Evolutionary conservation across 2,888 invertebrate species (phyloP).

Genomic region (Diabrotica balteata): DNA sequence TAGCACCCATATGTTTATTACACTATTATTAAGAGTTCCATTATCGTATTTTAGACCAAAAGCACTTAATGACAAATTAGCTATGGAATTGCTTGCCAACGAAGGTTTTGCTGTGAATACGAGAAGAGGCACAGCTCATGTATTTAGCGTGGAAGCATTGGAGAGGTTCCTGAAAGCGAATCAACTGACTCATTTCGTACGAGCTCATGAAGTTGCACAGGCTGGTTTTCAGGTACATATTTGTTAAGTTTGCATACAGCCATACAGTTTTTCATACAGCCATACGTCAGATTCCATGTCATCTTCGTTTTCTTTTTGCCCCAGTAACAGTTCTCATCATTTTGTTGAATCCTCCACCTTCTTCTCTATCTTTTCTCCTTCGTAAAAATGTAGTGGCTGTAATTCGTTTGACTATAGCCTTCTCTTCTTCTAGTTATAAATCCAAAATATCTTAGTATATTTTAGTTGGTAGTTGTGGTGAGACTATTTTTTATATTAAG

Average conservation of each 20-base stretch:
- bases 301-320: too few species aligned
- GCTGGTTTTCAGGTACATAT: conserved; percentile 71
- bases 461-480: too few species aligned
- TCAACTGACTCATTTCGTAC: conserved; percentile 72
- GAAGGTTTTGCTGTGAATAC: conserved; percentile 74
- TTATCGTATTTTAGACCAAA: conserved; percentile 52
- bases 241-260: not conserved
- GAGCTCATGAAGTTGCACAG: conserved; percentile 78
- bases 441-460: too few species aligned
- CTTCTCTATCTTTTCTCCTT: too few species aligned
- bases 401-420: too few species aligned
- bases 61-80: conserved; percentile 60
- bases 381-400: too few species aligned
- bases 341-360: too few species aligned
- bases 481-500: too few species aligned
- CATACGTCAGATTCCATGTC: too few species aligned
- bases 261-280: too few species aligned
- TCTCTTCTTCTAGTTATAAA: too few species aligned
- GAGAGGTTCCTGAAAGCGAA: conserved; percentile 71
- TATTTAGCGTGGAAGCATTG: conserved; percentile 74
- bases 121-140: conserved; percentile 75
- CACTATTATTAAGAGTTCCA: not conserved
- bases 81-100: conserved; percentile 64
- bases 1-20: not conserved
- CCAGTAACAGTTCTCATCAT: too few species aligned